Percentiles rank a stretch among this genome's conserved stretches.
Evolutionary conservation across 2,797 vertebrate genomes (phyloP).

Genomic region (Cephalopachus bancanus): DNA sequence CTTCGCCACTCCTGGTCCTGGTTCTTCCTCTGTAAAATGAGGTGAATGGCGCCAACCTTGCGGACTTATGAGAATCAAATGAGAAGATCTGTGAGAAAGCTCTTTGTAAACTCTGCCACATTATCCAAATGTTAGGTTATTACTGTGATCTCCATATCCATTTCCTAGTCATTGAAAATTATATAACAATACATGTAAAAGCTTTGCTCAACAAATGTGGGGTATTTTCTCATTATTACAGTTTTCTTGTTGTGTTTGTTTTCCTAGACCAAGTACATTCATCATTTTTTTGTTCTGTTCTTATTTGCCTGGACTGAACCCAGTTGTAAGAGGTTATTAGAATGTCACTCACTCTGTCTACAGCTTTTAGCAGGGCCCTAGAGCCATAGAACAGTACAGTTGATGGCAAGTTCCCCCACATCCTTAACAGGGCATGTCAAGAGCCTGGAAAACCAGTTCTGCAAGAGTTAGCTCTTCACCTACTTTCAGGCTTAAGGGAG

Average conservation of each 20-base stretch:
- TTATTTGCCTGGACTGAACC: not conserved
- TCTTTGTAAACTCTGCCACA: conserved; percentile 10
- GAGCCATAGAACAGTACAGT: not conserved
- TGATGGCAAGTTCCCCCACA: not conserved
- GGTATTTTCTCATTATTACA: conserved; percentile 39
- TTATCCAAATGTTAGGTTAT: conserved; percentile 34
- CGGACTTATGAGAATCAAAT: not conserved
- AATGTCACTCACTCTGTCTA: conserved; percentile 5
- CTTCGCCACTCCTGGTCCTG: not conserved
- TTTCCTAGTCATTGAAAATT: conserved; percentile 42
- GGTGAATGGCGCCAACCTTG: not conserved
- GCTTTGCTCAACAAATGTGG: not conserved
- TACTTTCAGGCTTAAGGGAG: not conserved
- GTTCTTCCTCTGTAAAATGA: conserved; percentile 10
- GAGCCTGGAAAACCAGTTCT: not conserved
- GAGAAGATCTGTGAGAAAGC: not conserved
- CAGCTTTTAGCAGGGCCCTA: not conserved
- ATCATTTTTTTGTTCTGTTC: not conserved
- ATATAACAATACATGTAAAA: not conserved
- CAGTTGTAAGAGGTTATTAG: not conserved
- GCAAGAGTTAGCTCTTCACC: not conserved
- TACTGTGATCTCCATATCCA: not conserved
- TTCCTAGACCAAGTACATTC: not conserved
- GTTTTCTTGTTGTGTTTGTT: conserved; percentile 49
- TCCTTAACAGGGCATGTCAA: not conserved